Conservation (phyloP, 2,113 vertebrate species). For the Chionodraco myersi region DNA sequence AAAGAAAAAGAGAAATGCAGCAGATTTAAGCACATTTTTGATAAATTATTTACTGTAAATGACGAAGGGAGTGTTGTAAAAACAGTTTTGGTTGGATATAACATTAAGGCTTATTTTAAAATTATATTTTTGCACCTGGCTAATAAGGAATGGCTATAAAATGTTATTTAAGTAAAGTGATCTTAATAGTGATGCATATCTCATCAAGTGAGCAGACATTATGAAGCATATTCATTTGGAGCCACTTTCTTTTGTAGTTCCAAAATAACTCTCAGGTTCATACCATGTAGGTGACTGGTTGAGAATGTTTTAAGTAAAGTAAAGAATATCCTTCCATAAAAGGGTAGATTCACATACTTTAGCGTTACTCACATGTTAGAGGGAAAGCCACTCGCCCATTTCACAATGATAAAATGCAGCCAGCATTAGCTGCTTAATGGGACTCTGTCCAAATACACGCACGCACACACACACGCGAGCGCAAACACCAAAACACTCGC, state of each 20-base stretch:
- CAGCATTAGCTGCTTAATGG: slow-evolving; percentile 53
- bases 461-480: not conserved
- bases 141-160: not conserved
- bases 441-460: slow-evolving; percentile 26
- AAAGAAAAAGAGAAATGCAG: not conserved
- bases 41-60: not conserved
- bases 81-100: not conserved
- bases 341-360: slow-evolving; percentile 12
- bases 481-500: slow-evolving; percentile 50
- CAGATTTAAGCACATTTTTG: slow-evolving; percentile 13
- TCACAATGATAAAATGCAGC: slow-evolving; percentile 48
- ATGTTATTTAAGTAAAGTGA: slow-evolving; percentile 1
- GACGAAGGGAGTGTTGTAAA: not conserved
- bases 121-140: not conserved
- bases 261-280: not conserved
- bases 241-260: not conserved
- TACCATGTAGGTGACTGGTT: slow-evolving; percentile 1
- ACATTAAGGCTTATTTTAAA: slow-evolving; percentile 1
- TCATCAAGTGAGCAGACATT: slow-evolving; percentile 1
- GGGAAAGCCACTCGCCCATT: slow-evolving; percentile 18
- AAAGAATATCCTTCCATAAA: slow-evolving; percentile 9
- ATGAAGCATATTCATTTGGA: not conserved
- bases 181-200: slow-evolving; percentile 23
- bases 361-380: not conserved
- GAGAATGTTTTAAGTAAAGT: slow-evolving; percentile 11